Percentiles rank a stretch among this genome's conserved stretches.
Evolutionary conservation across 2,888 invertebrate genomes (phyloP).

Genomic region (Chloroclysta siterata): DNA sequence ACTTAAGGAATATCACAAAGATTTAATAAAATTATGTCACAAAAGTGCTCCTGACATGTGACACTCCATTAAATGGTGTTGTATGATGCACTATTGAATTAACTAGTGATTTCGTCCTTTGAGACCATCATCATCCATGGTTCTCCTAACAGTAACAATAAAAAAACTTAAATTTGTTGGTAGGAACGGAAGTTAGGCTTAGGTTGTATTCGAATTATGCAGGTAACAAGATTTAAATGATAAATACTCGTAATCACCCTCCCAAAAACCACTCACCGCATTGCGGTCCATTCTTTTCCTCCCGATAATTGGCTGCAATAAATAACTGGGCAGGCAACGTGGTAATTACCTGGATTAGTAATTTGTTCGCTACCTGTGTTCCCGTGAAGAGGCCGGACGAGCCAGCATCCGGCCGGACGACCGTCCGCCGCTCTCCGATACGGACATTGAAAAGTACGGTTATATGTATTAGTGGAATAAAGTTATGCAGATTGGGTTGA

Average conservation of each 20-base stretch:
- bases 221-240: background rate
- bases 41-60: background rate
- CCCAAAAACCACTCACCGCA: conserved; percentile 22
- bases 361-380: conserved; percentile 80
- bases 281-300: conserved; percentile 19
- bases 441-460: conserved; percentile 29
- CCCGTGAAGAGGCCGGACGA: conserved; percentile 60
- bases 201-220: background rate
- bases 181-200: background rate
- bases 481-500: conserved; percentile 16
- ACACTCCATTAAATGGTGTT: background rate
- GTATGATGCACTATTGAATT: too few relatives aligned
- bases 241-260: conserved; percentile 1
- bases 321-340: conserved; percentile 44
- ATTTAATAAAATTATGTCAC: too few relatives aligned
- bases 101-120: background rate
- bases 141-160: background rate
- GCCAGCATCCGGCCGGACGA: conserved; percentile 32
- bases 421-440: conserved; percentile 17
- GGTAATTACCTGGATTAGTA: conserved; percentile 73
- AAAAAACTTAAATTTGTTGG: background rate
- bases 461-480: conserved; percentile 16
- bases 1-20: too few relatives aligned
- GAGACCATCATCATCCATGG: background rate
- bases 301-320: conserved; percentile 28